Evolutionary conservation across 2,113 vertebrate species (phyloP).

Genomic region (Neotragus moschatus): DNA sequence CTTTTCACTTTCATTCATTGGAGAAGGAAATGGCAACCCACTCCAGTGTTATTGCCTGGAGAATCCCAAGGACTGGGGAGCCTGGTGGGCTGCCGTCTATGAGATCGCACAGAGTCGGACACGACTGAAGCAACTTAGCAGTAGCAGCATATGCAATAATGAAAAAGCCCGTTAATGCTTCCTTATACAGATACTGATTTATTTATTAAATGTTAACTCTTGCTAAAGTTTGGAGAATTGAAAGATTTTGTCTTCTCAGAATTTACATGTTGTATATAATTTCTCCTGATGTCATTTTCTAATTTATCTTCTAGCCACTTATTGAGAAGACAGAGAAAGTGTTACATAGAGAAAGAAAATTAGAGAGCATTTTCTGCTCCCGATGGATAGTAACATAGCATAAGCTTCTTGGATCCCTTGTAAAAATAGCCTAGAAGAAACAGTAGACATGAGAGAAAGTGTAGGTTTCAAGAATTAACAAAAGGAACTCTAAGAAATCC

Average conservation of each 20-base stretch:
- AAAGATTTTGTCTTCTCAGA: conserved; percentile 12
- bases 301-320: background rate
- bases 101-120: too few relatives aligned
- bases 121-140: too few relatives aligned
- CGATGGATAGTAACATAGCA: background rate
- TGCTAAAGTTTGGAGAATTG: background rate
- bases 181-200: background rate
- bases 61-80: too few relatives aligned
- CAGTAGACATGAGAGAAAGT: background rate
- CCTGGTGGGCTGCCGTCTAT: too few relatives aligned
- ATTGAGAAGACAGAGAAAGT: background rate
- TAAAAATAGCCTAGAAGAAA: background rate
- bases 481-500: background rate
- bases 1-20: too few relatives aligned
- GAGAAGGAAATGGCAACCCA: too few relatives aligned
- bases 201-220: background rate
- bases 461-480: background rate
- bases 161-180: background rate
- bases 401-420: background rate
- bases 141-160: background rate
- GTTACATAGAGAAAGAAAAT: background rate
- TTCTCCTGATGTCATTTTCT: background rate
- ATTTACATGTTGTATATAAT: background rate
- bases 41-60: too few relatives aligned
- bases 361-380: background rate